A percentile compares a stretch with the other conserved stretches of the same genome.
Evolutionary conservation across 1,140 invertebrate species (phyloP).

Genomic region (Condylostylus longicornis): DNA sequence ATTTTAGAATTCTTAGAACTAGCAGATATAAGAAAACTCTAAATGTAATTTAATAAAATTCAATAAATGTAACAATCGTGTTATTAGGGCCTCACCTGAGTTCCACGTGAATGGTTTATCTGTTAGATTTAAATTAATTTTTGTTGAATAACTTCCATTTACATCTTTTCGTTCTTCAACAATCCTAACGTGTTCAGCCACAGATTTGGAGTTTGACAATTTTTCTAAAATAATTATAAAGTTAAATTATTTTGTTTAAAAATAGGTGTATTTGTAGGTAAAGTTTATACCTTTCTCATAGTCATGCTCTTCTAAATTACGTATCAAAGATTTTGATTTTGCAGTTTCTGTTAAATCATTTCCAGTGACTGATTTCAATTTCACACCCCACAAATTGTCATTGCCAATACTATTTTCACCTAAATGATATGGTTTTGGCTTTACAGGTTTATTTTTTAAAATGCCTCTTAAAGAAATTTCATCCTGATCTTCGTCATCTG

Average conservation of each 20-base stretch:
- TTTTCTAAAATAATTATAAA: slow-evolving; percentile 4
- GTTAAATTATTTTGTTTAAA: slow-evolving; percentile 9
- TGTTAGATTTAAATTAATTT: slow-evolving; percentile 35
- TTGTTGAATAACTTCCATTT: slow-evolving; percentile 38
- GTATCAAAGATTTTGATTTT: neutral
- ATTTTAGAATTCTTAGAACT: too few relatives aligned
- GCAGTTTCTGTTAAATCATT: neutral
- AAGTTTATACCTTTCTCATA: too few relatives aligned
- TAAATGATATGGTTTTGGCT: slow-evolving; percentile 50
- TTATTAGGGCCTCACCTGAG: slow-evolving; percentile 17
- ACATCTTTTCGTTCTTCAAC: slow-evolving; percentile 21
- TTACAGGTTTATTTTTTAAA: slow-evolving; percentile 52
- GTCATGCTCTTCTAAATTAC: too few relatives aligned
- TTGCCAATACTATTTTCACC: slow-evolving; percentile 42
- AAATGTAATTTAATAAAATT: too few relatives aligned
- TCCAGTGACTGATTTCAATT: slow-evolving; percentile 23
- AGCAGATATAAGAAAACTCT: too few relatives aligned
- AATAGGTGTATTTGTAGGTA: too few relatives aligned
- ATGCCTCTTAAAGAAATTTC: slow-evolving; percentile 47
- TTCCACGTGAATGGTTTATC: slow-evolving; percentile 15
- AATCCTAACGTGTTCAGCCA: slow-evolving; percentile 33
- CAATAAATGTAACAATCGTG: too few relatives aligned
- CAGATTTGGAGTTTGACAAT: slow-evolving; percentile 30
- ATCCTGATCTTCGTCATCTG: slow-evolving; percentile 9
- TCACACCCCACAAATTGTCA: slow-evolving; percentile 35